These are phyloP conservation scores for Lutjanus erythropterus DNA, from an alignment of 2,113 vertebrate genomes.

Conservation along the genomic window DNA sequence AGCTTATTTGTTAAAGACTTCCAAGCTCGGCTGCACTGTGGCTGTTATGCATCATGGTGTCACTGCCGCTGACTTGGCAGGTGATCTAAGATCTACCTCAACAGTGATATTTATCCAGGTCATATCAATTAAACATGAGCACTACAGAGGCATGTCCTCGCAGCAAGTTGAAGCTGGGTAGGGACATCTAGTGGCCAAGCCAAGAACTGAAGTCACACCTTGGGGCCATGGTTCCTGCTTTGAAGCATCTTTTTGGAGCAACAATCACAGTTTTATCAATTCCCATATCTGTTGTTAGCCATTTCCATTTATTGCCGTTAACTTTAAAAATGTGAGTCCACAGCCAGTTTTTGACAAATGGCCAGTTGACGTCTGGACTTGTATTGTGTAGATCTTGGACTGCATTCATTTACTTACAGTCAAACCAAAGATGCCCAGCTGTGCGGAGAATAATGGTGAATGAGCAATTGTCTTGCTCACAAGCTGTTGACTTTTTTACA, in stretches of 20 bases:
- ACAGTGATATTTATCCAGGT: constrained; percentile 44
- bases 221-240: background rate
- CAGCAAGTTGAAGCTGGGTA: constrained; percentile 61
- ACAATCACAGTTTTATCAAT: background rate
- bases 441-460: background rate
- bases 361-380: background rate
- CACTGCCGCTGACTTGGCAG: constrained; percentile 28
- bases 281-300: background rate
- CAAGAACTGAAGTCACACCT: constrained; percentile 42
- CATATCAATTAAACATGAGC: constrained; percentile 63
- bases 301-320: background rate
- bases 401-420: background rate
- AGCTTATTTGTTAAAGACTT: constrained; percentile 6
- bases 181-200: constrained; percentile 80
- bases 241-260: background rate
- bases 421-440: constrained; percentile 6
- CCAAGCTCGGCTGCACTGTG: constrained; percentile 16
- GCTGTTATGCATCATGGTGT: constrained; percentile 14
- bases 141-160: constrained; percentile 19
- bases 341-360: background rate
- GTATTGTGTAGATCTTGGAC: background rate
- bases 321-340: background rate
- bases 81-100: constrained; percentile 44
- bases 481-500: constrained; percentile 2
- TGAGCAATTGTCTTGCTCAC: background rate